These are phyloP conservation scores for Amblyjoppa proteus DNA, from an alignment of 2,888 invertebrate genomes.

Conservation along the genomic window DNA sequence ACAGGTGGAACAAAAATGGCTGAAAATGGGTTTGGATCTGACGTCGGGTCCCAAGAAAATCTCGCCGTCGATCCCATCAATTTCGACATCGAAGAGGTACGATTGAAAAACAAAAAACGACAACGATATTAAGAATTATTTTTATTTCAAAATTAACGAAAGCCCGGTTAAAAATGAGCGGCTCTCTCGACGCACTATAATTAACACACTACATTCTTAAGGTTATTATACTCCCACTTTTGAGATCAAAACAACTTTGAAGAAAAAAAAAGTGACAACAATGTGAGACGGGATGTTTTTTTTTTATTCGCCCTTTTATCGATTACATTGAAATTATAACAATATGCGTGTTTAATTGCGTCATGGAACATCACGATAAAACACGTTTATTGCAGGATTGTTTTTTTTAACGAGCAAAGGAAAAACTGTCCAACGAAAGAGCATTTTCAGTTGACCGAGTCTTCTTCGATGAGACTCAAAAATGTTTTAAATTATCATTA, in stretches of 20 bases:
- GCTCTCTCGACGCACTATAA: slow-evolving; percentile 18
- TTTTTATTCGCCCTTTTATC: neutral
- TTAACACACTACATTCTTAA: slow-evolving; percentile 23
- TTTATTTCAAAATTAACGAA: neutral
- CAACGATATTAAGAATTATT: neutral
- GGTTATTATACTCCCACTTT: slow-evolving; percentile 58
- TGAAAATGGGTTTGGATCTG: slow-evolving; percentile 86
- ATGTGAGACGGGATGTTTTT: neutral
- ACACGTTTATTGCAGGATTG: neutral
- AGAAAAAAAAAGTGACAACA: slow-evolving; percentile 17
- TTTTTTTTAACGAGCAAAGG: neutral
- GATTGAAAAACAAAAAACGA: slow-evolving; percentile 15
- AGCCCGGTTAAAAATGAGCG: neutral
- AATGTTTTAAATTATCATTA: neutral
- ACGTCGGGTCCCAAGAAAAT: slow-evolving; percentile 90
- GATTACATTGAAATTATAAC: neutral
- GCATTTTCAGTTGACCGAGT: neutral
- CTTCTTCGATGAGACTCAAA: neutral
- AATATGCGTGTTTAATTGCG: neutral
- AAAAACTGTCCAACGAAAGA: neutral
- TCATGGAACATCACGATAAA: neutral
- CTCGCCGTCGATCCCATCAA: slow-evolving; percentile 87
- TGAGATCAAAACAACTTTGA: slow-evolving; percentile 32
- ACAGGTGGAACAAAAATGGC: slow-evolving; percentile 81
- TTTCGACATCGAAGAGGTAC: slow-evolving; percentile 91